These are phyloP conservation scores for Ophion ventricosus DNA, from an alignment of 2,888 invertebrate species.

Conservation along the genomic window DNA sequence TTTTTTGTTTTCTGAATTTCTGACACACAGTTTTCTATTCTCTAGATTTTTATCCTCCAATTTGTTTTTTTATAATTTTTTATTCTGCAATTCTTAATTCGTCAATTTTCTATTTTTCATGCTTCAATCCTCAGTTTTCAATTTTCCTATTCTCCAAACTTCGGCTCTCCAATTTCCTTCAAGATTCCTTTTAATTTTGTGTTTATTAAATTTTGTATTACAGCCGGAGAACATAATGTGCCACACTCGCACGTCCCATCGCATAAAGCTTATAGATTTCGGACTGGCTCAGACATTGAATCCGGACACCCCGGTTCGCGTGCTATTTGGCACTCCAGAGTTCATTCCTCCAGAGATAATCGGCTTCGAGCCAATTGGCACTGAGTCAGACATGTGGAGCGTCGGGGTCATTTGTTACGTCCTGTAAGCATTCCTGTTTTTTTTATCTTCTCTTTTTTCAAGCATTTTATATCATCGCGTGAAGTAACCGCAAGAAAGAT, in stretches of 20 bases:
- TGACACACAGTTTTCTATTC: too few relatives aligned
- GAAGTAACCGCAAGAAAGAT: neutral
- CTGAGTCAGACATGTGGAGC: constrained; percentile 97
- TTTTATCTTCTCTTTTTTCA: constrained; percentile 29
- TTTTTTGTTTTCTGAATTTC: too few relatives aligned
- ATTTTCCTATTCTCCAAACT: too few relatives aligned
- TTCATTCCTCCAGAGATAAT: constrained; percentile 97
- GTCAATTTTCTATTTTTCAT: too few relatives aligned
- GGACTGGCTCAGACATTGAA: constrained; percentile 92
- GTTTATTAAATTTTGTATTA: constrained; percentile 45
- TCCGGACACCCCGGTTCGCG: constrained; percentile 88
- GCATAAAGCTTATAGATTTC: constrained; percentile 97
- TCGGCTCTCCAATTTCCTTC: neutral
- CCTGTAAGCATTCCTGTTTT: constrained; percentile 87
- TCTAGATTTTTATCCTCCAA: too few relatives aligned
- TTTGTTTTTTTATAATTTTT: too few relatives aligned
- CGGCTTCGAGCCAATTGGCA: constrained; percentile 94
- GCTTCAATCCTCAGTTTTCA: too few relatives aligned
- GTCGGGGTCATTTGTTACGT: constrained; percentile 97
- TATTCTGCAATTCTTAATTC: too few relatives aligned
- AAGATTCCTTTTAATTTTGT: neutral
- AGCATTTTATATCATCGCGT: constrained; percentile 4
- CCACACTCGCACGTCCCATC: constrained; percentile 91
- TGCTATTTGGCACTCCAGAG: constrained; percentile 95
- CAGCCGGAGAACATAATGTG: constrained; percentile 98